A percentile compares a stretch with the other conserved stretches of the same genome.
Evolutionary conservation across 2,113 vertebrate genomes (phyloP).

Genomic region (Heloderma charlesbogerti): DNA sequence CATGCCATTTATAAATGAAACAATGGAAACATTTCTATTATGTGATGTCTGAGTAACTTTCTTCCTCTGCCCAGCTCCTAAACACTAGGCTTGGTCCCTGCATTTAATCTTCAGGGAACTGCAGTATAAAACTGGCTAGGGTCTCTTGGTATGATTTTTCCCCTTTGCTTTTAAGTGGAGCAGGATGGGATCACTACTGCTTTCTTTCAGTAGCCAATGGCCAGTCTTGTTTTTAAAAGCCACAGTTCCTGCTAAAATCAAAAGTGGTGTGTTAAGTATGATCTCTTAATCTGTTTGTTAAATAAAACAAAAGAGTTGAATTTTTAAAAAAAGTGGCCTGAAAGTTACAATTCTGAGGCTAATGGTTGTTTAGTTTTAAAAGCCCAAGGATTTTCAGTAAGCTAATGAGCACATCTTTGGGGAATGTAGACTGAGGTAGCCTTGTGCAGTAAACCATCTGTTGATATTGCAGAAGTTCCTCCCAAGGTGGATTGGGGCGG

Average conservation of each 20-base stretch:
- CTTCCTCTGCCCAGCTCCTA: neutral
- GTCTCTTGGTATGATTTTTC: neutral
- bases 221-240: neutral
- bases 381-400: neutral
- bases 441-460: constrained; percentile 20
- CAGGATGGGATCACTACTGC: neutral
- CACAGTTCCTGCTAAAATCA: neutral
- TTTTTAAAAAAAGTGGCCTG: too few relatives aligned
- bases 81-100: neutral
- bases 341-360: neutral
- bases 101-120: neutral
- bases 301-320: too few relatives aligned
- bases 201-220: neutral
- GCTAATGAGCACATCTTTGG: constrained; percentile 35
- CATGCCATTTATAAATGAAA: neutral
- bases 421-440: constrained; percentile 44
- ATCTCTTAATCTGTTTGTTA: neutral
- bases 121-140: neutral
- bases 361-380: neutral
- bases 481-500: neutral
- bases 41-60: neutral
- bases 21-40: neutral
- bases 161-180: neutral
- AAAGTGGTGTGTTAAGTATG: neutral
- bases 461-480: fast-evolving